Evolutionary conservation across 2,113 vertebrate species (phyloP), one percentile per base, ranked within the genome.

Genomic region (Cepphus grylle): DNA sequence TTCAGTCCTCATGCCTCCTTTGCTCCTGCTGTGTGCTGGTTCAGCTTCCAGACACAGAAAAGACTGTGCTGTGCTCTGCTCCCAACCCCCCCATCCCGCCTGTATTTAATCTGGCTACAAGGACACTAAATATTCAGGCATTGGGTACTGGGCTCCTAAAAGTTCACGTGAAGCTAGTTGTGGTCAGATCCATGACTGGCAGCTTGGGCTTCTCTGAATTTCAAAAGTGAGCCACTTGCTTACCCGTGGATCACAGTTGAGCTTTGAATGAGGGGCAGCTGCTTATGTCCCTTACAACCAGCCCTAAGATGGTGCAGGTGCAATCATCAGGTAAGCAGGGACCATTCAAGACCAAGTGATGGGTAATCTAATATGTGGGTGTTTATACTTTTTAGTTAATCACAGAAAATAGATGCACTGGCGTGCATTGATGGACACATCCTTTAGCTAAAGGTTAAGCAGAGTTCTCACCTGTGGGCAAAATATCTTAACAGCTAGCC

Each of bases 61-160:
- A 43, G 8, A 12, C 9, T 3, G 5, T 36, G 13, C 23, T 65
- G 5, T 36, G 13, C 23, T 65, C 6, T 30, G 10, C 30, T 65
- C 34, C 27, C 29, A 38, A 0, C 2, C 12, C 21, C 11, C 11
- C 21, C 15, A 7, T 18, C 25, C 25, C 0, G 1, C 27, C 14
- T n/a, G 8, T 27, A 10, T 69, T 70, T 63, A 42, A n/a, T 34
- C 30, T 62, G 63, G 4, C 36, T 77, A 27, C 36, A 53, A 16
- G 26, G 34, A 45, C 21, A 23, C 12, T n/a, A n/a, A n/a, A n/a
- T n/a, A 0, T 27, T 61, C 36, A 65, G 16, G 15, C 29, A 26
- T 17, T 36, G 8, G 8, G 40, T 21, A 62, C 3, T 7, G 43
- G 26, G 4, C 8, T 7, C 13, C 29, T 80, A 11, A 73, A 80